A percentile compares a stretch with the other conserved stretches of the same genome.
Conservation (phyloP, 1,140 invertebrate species). For the Sinonovacula constricta region DNA sequence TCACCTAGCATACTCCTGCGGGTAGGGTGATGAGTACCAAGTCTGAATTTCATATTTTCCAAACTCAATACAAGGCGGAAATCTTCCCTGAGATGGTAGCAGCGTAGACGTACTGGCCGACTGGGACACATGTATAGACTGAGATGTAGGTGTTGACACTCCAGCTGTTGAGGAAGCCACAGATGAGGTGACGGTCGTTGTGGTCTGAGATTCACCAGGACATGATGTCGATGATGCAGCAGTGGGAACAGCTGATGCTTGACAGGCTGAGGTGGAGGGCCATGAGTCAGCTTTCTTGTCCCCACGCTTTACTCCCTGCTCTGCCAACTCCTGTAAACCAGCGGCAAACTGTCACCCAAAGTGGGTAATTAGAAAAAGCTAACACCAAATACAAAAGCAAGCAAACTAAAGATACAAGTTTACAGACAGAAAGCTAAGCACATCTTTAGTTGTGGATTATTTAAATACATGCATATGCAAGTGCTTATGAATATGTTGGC, state of each 20-base stretch:
- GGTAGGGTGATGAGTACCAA: slow-evolving; percentile 99
- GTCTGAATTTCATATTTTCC: slow-evolving; percentile 98
- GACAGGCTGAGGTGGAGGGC: not conserved
- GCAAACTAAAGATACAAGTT: slow-evolving; percentile 18
- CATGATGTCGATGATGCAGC: slow-evolving; percentile 8
- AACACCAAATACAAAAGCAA: slow-evolving; percentile 38
- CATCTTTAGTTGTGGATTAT: no score
- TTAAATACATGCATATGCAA: no score
- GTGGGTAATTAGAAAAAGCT: slow-evolving; percentile 52
- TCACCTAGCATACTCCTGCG: slow-evolving; percentile 96
- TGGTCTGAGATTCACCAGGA: slow-evolving; percentile 20
- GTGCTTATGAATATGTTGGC: no score
- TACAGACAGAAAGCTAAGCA: no score
- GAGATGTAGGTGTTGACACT: not conserved
- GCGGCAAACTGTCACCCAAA: slow-evolving; percentile 67
- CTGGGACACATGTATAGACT: not conserved
- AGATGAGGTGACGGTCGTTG: not conserved
- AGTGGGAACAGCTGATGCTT: slow-evolving; percentile 30
- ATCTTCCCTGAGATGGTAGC: slow-evolving; percentile 64
- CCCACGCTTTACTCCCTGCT: slow-evolving; percentile 14
- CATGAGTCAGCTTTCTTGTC: not conserved
- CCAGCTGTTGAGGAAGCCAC: not conserved
- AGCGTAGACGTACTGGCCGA: slow-evolving; percentile 7
- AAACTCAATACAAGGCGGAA: slow-evolving; percentile 87
- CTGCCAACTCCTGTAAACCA: slow-evolving; percentile 63